Percentiles rank a stretch among this genome's conserved stretches.
Conservation (phyloP, 2,888 invertebrate species). For the Dendrolimus houi region DNA sequence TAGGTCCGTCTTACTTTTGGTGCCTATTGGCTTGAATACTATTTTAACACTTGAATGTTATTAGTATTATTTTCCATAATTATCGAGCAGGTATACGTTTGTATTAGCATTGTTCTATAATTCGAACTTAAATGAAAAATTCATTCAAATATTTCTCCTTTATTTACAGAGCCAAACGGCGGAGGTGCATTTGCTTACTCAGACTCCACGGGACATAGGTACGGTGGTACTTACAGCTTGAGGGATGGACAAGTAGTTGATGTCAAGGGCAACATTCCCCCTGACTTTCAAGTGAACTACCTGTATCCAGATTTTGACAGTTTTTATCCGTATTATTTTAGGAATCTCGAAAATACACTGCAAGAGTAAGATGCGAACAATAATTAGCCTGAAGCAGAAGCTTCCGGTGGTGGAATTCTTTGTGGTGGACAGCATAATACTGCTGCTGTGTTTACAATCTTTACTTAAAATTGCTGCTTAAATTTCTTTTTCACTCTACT, state of each 20-base stretch:
- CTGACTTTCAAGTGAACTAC: conserved; percentile 17
- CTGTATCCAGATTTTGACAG: conserved; percentile 27
- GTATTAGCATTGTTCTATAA: too few relatives aligned
- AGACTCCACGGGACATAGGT: conserved; percentile 59
- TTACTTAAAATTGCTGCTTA: background rate
- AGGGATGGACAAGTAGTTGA: conserved; percentile 34
- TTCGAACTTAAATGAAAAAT: too few relatives aligned
- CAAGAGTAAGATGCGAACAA: conserved; percentile 49
- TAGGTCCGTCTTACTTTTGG: too few relatives aligned
- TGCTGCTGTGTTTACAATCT: background rate
- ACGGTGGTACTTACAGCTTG: conserved; percentile 54
- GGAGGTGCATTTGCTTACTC: conserved; percentile 50
- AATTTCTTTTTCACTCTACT: background rate
- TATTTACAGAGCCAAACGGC: conserved; percentile 20
- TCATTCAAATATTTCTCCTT: too few relatives aligned
- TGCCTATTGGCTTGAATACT: too few relatives aligned
- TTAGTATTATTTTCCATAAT: too few relatives aligned
- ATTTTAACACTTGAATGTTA: too few relatives aligned
- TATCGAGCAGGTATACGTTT: too few relatives aligned
- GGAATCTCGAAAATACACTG: conserved; percentile 44
- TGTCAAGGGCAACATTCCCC: conserved; percentile 16
- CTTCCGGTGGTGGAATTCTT: conserved; percentile 46
- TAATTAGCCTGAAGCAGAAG: conserved; percentile 20
- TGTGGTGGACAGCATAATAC: conserved; percentile 10
- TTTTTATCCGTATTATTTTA: conserved; percentile 55